Conservation (phyloP, 2,797 vertebrate species). For the Vireo griseus region DNA sequence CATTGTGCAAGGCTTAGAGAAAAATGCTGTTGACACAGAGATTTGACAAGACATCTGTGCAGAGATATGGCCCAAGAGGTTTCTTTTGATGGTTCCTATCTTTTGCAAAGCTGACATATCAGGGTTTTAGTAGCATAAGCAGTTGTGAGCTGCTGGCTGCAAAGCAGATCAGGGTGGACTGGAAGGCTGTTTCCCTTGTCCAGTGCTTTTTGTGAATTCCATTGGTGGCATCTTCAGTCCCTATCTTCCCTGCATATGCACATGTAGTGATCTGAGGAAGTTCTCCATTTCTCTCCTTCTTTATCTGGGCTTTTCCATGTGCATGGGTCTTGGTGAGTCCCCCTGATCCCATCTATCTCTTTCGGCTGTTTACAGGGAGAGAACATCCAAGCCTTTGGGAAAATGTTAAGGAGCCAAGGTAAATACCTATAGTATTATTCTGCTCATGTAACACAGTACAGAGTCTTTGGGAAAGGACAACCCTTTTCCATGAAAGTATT, state of each 20-base stretch:
- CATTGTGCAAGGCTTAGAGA: background rate
- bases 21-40: background rate
- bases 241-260: accelerated
- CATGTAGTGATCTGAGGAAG: background rate
- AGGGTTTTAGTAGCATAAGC: background rate
- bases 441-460: background rate
- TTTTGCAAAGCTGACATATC: background rate
- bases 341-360: background rate
- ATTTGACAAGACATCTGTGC: background rate
- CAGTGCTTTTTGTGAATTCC: background rate
- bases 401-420: background rate
- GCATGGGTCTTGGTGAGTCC: background rate
- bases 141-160: background rate
- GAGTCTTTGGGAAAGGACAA: background rate
- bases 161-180: background rate
- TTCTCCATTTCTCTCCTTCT: background rate
- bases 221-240: background rate
- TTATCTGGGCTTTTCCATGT: background rate
- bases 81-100: background rate
- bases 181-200: background rate
- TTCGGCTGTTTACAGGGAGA: background rate
- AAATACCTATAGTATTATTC: background rate
- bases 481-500: background rate
- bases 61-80: background rate
- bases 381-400: background rate